Conservation (phyloP, 2,113 vertebrate species). For the Otis tarda region DNA sequence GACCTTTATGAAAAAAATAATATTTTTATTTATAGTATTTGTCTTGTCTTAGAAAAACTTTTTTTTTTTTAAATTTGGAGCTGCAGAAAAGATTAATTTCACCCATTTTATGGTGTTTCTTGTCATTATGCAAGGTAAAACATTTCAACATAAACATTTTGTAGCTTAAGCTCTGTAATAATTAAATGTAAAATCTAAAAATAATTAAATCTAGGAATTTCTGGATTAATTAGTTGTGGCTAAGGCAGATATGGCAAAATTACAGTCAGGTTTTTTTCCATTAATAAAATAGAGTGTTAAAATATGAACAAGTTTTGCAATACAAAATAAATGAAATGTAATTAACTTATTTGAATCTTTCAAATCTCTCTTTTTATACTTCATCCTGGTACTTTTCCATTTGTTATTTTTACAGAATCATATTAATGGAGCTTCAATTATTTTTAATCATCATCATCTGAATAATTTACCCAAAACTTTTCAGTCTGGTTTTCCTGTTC, state of each 20-base stretch:
- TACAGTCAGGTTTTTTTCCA: not conserved
- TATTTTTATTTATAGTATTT: not conserved
- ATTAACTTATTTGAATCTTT: conserved; percentile 5
- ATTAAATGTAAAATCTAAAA: not conserved
- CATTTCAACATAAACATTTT: not conserved
- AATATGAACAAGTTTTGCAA: not conserved
- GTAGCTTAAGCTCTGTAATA: not conserved
- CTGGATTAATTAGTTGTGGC: not conserved
- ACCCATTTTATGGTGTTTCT: not conserved
- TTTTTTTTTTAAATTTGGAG: not conserved
- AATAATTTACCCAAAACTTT: conserved; percentile 36
- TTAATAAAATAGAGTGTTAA: not conserved
- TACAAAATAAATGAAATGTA: not conserved
- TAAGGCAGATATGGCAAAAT: not conserved
- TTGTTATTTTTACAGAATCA: conserved; percentile 7
- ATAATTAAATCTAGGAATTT: not conserved
- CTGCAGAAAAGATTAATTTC: not conserved
- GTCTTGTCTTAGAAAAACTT: accelerated
- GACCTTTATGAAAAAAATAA: not conserved
- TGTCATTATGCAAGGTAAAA: not conserved
- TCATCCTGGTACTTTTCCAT: not conserved
- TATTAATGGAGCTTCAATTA: conserved; percentile 18
- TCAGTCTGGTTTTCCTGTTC: conserved; percentile 19
- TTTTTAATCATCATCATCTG: conserved; percentile 25
- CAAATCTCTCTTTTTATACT: not conserved